Evolutionary conservation across 2,888 invertebrate species (phyloP), one percentile per base, ranked within the genome.

Genomic region (Agapetus fuscipes): DNA sequence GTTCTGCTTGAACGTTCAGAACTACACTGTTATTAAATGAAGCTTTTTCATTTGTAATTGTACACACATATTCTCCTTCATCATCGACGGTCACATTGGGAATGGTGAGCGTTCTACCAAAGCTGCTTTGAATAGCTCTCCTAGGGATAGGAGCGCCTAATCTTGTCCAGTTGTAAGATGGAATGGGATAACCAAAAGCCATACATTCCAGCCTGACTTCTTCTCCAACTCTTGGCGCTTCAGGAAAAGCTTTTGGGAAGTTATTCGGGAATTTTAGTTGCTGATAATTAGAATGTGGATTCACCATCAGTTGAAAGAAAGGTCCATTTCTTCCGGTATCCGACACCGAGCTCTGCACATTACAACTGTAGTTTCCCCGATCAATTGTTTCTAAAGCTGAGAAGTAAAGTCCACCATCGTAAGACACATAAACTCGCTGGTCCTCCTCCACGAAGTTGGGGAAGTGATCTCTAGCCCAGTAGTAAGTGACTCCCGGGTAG

Each of bases 231-330:
- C 83, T 68, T 0, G 95, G 93, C 14, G 91, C 89, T 58, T 90
- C 90, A 0, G 96, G 96, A 56, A 93, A 96, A 1, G 87, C 81
- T 68, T 93, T 94, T 0, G 96, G 96, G 53, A 97, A 97, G 53
- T 88, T 89, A 57, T 90, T 91, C 0, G 94, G 85, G 55, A 96
- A 94, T 55, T 89, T 85, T 27, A 96, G 65, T 46, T 89, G 86
- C 55, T 94, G 91, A 54, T 84, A 89, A 59, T 88, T 88, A 28
- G 90, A 84, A 60, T 90, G 84, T 15, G 90, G 83, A 52, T 80
- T 78, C 1, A 94, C 90, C 50, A 74, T 72, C 6, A 94, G 66
- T 6, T 78, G 74, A 53, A 94, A 93, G 54, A 87, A 85, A 4
- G 93, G 93, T 1, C 94, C 93, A 64, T 87, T 91, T 37, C 89